Evolutionary conservation across 2,888 invertebrate species (phyloP).

Genomic region (Bedellia somnulentella): DNA sequence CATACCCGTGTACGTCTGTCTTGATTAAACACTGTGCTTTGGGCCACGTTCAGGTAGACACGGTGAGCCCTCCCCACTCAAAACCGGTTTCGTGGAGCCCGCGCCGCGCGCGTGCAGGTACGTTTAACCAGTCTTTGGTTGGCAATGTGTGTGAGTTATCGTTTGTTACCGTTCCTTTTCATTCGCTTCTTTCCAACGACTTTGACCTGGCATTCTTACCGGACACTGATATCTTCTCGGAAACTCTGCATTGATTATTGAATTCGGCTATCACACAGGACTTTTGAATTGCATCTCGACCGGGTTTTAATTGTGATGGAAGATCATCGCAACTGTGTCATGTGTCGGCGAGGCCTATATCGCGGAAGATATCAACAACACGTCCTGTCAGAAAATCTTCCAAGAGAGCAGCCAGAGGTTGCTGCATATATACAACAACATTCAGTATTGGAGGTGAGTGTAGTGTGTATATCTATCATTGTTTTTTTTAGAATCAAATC

Average conservation of each 20-base stretch:
- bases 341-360: constrained; percentile 4
- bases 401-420: constrained; percentile 4
- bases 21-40: neutral
- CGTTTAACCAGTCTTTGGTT: neutral
- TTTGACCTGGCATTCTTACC: neutral
- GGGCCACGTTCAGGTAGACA: no score
- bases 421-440: constrained; percentile 4
- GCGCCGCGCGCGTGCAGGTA: neutral
- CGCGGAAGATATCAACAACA: constrained; percentile 4
- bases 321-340: constrained; percentile 3
- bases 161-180: no score
- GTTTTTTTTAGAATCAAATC: no score
- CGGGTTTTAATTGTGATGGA: constrained; percentile 1
- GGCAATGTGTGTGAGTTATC: no score
- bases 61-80: neutral
- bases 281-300: constrained; percentile 1
- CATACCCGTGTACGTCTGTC: neutral
- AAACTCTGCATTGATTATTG: neutral
- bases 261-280: neutral
- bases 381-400: constrained; percentile 2
- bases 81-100: neutral
- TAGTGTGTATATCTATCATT: no score
- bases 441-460: constrained; percentile 1
- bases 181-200: no score
- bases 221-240: neutral